Percentiles rank a stretch among this genome's conserved stretches.
Conservation (phyloP, 2,797 vertebrate genomes). For the Sebastes vulpes region DNA sequence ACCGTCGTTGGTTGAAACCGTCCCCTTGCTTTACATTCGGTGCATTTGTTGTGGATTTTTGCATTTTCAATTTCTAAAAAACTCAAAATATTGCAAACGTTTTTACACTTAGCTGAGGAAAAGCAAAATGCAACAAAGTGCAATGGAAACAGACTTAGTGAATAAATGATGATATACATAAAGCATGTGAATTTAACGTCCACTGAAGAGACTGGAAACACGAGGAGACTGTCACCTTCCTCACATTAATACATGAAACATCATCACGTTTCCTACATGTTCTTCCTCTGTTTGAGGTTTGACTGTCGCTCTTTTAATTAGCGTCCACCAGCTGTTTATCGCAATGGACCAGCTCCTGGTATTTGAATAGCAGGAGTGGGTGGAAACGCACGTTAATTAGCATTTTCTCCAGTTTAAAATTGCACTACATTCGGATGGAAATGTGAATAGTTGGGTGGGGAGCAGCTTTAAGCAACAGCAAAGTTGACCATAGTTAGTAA, state of each 20-base stretch:
- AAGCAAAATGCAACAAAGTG: background rate
- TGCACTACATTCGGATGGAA: background rate
- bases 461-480: background rate
- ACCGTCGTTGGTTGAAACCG: background rate
- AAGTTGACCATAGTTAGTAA: too few species aligned
- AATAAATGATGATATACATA: background rate
- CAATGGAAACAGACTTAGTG: background rate
- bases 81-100: background rate
- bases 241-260: background rate
- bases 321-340: background rate
- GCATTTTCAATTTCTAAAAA: background rate
- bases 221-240: background rate
- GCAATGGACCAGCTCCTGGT: background rate
- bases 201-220: background rate
- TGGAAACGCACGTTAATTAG: background rate
- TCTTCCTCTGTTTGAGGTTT: background rate
- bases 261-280: background rate
- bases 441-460: background rate
- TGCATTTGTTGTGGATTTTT: background rate
- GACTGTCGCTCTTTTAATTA: background rate
- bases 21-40: background rate
- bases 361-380: background rate
- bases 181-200: background rate
- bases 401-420: background rate
- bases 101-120: background rate